Base-by-base conservation (phyloP, 1,140 invertebrate species). In the Drosophila simulans region DNA sequence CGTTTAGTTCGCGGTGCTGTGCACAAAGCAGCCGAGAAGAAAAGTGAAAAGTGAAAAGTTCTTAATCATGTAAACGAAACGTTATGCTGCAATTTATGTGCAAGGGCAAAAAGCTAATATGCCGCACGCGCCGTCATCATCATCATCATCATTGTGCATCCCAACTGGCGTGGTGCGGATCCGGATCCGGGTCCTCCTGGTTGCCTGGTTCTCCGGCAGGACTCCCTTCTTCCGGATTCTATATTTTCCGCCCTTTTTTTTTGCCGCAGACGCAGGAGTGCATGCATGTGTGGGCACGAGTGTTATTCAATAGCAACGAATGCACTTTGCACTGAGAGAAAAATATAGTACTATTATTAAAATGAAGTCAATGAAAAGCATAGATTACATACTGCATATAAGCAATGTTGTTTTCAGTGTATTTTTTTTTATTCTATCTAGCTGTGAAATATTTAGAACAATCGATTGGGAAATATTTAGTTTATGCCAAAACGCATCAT, bases 61-160 rank as follows among this genome's bases (percentile, higher is more conserved):
- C 39, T 51, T 72, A 72, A 72, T 72, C 69, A 72, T 72, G 69
- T 72, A 72, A 72, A 57, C 54, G 69, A 72, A 72, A 72, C 69
- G 68, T 59, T 71, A 72, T 71, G 69, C 64, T 71, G 69, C 69
- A 72, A 45, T 71, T 72, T 72, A 51, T 59, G 66, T 59, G 65
- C 64, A 42, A 42, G 65, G 53, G 52, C 68, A 46, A 42, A 42
- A 70, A 69, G 68, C 70, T 70, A 70, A 71, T 71, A 48, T 45
- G 52, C 53, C 37, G 65, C 68, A 70, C 64, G 64, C 64, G 68
- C 62, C 66, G 31, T 40, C 52, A 68, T 34, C 34, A 34, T 5
- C 34, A 34, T 34, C 34, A 34, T 5, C 65, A 45, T 31, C 51
- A 65, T 40, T 20, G 35, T 56, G 43, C 63, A 60, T 17, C 60